Evolutionary conservation across 2,797 vertebrate species (phyloP).

Genomic region (Erpetoichthys calabaricus): DNA sequence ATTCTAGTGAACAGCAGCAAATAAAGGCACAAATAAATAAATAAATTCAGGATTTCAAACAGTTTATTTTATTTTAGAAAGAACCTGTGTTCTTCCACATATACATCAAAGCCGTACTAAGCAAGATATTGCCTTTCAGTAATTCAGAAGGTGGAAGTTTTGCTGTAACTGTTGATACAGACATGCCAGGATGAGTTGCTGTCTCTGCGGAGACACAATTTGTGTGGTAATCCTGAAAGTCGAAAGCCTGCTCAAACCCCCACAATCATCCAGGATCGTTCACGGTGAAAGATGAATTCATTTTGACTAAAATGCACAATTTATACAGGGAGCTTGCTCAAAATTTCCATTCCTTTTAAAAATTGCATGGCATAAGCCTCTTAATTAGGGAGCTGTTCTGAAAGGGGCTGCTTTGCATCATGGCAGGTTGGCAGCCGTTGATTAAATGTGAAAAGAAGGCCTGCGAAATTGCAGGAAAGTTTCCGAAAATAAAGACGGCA

Average conservation of each 20-base stretch:
- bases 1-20: no score
- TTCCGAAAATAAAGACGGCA: constrained; percentile 42
- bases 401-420: constrained; percentile 37
- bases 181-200: constrained; percentile 16
- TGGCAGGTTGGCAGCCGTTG: constrained; percentile 60
- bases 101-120: constrained; percentile 39
- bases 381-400: constrained; percentile 55
- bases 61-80: constrained; percentile 1
- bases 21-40: no score
- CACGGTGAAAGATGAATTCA: constrained; percentile 32
- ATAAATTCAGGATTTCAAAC: neutral
- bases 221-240: constrained; percentile 2
- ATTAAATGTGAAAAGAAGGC: constrained; percentile 46
- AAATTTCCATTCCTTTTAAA: constrained; percentile 38
- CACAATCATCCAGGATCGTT: constrained; percentile 33
- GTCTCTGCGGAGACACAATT: constrained; percentile 6
- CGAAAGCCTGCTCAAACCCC: constrained; percentile 15
- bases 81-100: constrained; percentile 3
- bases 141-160: constrained; percentile 24
- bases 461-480: constrained; percentile 36
- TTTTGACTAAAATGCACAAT: constrained; percentile 38
- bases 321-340: constrained; percentile 38
- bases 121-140: constrained; percentile 31
- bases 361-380: constrained; percentile 31
- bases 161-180: constrained; percentile 14